These are phyloP conservation scores for Agrotis exclamationis DNA, from an alignment of 2,888 invertebrate genomes.

Conservation along the genomic window DNA sequence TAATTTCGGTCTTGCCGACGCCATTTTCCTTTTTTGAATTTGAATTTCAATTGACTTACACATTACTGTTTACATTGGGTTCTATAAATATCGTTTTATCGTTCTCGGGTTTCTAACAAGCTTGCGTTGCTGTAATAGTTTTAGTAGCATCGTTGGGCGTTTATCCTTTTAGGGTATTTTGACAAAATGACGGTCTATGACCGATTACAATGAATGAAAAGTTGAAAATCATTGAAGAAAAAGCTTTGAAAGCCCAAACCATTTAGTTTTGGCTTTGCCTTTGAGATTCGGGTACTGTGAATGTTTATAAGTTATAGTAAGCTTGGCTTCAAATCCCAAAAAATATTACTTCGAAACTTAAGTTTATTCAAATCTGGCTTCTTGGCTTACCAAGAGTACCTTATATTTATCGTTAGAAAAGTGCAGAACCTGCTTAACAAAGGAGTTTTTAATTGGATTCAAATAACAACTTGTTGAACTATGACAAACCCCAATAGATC, in stretches of 20 bases:
- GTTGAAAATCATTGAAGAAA: no score
- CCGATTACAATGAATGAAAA: no score
- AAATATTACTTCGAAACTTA: no score
- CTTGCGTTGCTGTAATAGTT: constrained; percentile 29
- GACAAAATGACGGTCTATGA: no score
- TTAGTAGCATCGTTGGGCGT: background rate
- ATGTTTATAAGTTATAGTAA: no score
- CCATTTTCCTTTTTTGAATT: constrained; percentile 62
- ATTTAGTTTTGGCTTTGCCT: no score
- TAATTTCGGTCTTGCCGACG: constrained; percentile 57
- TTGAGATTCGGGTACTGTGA: no score
- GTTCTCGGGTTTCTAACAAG: constrained; percentile 30
- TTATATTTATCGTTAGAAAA: background rate
- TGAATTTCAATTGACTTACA: constrained; percentile 67
- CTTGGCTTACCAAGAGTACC: background rate
- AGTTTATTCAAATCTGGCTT: background rate
- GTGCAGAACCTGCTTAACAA: background rate
- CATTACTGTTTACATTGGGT: constrained; percentile 59
- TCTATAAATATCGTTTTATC: constrained; percentile 55
- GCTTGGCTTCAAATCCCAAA: background rate
- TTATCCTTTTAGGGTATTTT: background rate
- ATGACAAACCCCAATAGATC: constrained; percentile 16
- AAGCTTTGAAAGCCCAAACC: no score
- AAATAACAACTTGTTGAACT: background rate
- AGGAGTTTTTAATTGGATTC: background rate